A percentile compares a stretch with the other conserved stretches of the same genome.
Conservation (phyloP, 2,113 vertebrate genomes). For the Melanerpes aurifrons region DNA sequence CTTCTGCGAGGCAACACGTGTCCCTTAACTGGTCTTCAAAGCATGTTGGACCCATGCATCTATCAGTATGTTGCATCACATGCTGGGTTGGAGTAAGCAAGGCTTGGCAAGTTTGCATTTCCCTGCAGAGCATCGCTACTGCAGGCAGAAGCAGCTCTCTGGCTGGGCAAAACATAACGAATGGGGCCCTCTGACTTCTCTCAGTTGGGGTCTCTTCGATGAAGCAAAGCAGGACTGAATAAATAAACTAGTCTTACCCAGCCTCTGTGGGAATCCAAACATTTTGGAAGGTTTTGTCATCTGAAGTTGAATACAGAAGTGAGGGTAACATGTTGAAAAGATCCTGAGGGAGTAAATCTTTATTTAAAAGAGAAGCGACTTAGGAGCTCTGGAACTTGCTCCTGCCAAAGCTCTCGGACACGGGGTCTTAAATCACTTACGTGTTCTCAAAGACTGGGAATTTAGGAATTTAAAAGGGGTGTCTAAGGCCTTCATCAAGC, state of each 20-base stretch:
- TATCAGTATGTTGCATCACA: background rate
- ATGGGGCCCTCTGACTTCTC: background rate
- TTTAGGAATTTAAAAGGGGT: background rate
- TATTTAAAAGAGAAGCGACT: background rate
- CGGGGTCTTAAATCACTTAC: background rate
- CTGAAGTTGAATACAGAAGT: background rate
- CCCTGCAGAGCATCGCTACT: background rate
- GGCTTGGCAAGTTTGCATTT: background rate
- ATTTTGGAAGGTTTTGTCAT: background rate
- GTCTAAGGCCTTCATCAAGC: background rate
- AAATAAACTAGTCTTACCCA: background rate
- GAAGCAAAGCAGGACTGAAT: background rate
- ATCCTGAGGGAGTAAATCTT: background rate
- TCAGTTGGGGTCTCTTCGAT: background rate
- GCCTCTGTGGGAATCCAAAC: background rate
- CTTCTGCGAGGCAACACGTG: background rate
- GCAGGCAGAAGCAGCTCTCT: background rate
- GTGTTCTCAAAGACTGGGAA: background rate
- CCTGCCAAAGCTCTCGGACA: background rate
- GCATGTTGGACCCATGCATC: fast-evolving
- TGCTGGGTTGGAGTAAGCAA: background rate
- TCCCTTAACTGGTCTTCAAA: background rate
- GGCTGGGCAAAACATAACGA: background rate
- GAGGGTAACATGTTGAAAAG: background rate
- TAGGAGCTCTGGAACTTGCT: background rate